Conservation (phyloP, 2,797 vertebrate genomes). For the Chanos chanos region DNA sequence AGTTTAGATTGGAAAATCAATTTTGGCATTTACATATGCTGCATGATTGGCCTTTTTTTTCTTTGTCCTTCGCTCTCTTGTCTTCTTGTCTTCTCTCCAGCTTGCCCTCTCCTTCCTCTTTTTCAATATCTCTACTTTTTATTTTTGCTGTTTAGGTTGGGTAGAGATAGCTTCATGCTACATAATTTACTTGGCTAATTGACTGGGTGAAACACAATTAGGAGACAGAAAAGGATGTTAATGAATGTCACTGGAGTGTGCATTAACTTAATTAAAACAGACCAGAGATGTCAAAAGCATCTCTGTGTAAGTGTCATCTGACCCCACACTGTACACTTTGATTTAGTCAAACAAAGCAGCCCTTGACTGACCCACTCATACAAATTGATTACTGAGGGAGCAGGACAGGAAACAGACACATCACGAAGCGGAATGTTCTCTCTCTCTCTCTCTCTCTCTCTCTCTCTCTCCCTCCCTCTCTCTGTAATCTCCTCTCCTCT, state of each 20-base stretch:
- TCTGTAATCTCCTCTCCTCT: neutral
- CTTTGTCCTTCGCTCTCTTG: neutral
- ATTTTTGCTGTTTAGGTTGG: slow-evolving; percentile 8
- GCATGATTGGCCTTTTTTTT: slow-evolving; percentile 5
- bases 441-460: neutral
- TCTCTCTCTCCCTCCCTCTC: neutral
- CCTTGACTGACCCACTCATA: too few species aligned
- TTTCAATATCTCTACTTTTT: slow-evolving; percentile 15
- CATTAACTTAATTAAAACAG: slow-evolving; percentile 54
- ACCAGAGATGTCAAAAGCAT: slow-evolving; percentile 35
- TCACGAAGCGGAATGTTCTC: too few species aligned
- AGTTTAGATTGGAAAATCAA: slow-evolving; percentile 65
- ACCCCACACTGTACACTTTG: neutral
- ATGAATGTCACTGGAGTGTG: slow-evolving; percentile 46
- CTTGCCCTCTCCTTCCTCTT: slow-evolving; percentile 1
- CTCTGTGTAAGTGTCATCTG: slow-evolving; percentile 16
- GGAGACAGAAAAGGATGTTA: slow-evolving; percentile 49
- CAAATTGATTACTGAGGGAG: too few species aligned
- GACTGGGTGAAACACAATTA: slow-evolving; percentile 60
- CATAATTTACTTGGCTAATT: slow-evolving; percentile 49
- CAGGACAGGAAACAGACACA: too few species aligned
- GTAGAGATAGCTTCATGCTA: slow-evolving; percentile 29
- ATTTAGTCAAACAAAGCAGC: neutral
- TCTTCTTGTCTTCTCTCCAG: slow-evolving; percentile 15
- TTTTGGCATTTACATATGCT: slow-evolving; percentile 53